phyloP scores from a whole-genome alignment of 2,888 invertebrate species.

The Sphaerophoria taeniata region DNA sequence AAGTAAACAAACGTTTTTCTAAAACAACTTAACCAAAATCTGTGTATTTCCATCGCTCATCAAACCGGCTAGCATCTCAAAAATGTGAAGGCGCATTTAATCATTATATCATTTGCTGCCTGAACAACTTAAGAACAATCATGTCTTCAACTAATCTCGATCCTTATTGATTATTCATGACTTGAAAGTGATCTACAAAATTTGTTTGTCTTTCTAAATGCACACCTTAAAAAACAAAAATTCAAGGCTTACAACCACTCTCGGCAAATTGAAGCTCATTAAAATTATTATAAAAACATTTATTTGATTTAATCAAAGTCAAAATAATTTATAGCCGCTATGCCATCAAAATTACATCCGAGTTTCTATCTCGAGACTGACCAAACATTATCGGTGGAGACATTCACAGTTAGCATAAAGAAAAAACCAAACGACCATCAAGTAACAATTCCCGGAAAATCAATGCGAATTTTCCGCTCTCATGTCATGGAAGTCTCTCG shows the following conservation, averaged over 20 bases:
- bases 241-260: not conserved
- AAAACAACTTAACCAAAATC: no score
- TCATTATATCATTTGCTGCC: no score
- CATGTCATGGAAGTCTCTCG: slow-evolving; percentile 58
- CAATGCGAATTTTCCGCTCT: slow-evolving; percentile 61
- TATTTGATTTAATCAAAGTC: not conserved
- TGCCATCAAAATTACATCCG: not conserved
- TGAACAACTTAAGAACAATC: no score
- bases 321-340: slow-evolving; percentile 7
- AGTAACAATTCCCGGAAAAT: slow-evolving; percentile 70
- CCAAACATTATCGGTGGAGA: slow-evolving; percentile 2
- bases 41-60: no score
- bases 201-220: no score
- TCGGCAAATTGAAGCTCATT: not conserved
- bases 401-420: slow-evolving; percentile 8
- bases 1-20: no score
- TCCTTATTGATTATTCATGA: no score
- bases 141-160: no score
- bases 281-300: not conserved
- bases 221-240: no score
- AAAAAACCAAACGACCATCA: slow-evolving; percentile 45
- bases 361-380: slow-evolving; percentile 4
- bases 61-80: no score
- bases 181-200: no score
- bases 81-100: no score